Base-by-base conservation (phyloP, 2,888 invertebrate species). In the Phytoseiulus persimilis region DNA sequence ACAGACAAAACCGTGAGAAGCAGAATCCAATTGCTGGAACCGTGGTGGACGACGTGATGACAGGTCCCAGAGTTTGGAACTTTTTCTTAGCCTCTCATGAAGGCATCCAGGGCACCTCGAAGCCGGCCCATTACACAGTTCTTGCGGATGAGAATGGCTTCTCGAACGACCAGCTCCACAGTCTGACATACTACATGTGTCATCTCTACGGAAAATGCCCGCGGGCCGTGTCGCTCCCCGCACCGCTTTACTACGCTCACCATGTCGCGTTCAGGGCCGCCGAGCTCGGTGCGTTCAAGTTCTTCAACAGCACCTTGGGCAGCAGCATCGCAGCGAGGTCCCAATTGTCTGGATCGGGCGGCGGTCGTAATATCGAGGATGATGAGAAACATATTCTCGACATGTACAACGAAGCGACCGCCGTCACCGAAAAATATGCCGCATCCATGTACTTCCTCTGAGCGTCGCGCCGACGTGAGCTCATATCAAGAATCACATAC, bases 11-110 rank as follows among this genome's bases (percentile, higher is more conserved):
- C 28, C 93, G 93, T 0, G 92, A 92, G 89, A 93, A 92, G 90
- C 93, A 93, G 6, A 96, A 96, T 92, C 96, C 97, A 0, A 95
- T 95, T 6, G 96, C 97, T 0, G 97, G 97, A 0, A 97, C 97
- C 0, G 95, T 96, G 0, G 97, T 98, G 0, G 97, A 98, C 92
- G 95, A 94, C 0, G 93, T 94, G 0, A 97, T 98, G 89, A 96
- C 96, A 0, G 96, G 97, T 93, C 96, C 96, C 0, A 95, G 95
- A 0, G 95, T 97, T 92, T 94, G 96, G 91, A 97, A 98, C 93
- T 98, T 97, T 93, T 98, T 96, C 92, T 93, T 98, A 92, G 96
- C 96, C 91, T 94, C 94, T 90, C 94, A 94, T 91, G 93, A 93
- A 90, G 94, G 94, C 90, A 93, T 94, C 46, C 94, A 93, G 93